Evolutionary conservation across 92 coral and sea anemone species (phyloP).

Genomic region (Parazoanthus darwini): DNA sequence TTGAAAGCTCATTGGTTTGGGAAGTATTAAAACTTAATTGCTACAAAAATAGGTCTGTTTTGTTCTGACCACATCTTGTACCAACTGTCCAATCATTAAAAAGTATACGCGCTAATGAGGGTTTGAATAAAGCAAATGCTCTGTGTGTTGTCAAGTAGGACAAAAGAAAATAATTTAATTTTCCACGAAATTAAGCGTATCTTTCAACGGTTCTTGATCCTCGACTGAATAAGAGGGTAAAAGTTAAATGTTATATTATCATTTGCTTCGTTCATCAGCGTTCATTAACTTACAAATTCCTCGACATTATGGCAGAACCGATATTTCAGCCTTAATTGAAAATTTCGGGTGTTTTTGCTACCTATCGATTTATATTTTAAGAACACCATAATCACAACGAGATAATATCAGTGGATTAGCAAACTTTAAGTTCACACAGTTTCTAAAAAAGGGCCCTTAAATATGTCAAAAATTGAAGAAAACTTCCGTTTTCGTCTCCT

Average conservation of each 20-base stretch:
- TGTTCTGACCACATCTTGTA: neutral
- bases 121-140: neutral
- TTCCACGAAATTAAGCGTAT: neutral
- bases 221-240: neutral
- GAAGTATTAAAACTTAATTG: neutral
- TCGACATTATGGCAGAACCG: neutral
- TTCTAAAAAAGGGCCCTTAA: neutral
- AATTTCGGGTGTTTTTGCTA: neutral
- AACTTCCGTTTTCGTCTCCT: neutral
- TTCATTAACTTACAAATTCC: neutral
- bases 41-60: neutral
- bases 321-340: neutral
- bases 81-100: neutral
- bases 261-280: neutral
- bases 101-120: neutral
- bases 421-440: neutral
- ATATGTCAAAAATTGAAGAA: neutral
- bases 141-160: neutral
- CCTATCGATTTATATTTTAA: neutral
- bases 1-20: neutral
- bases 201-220: neutral
- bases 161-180: neutral
- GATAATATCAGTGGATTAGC: neutral
- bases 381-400: neutral
- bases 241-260: neutral